A percentile compares a stretch with the other conserved stretches of the same genome.
These are phyloP conservation scores for Phrynosoma blainvillii DNA, from an alignment of 2,113 vertebrate species.

Conservation along the genomic window DNA sequence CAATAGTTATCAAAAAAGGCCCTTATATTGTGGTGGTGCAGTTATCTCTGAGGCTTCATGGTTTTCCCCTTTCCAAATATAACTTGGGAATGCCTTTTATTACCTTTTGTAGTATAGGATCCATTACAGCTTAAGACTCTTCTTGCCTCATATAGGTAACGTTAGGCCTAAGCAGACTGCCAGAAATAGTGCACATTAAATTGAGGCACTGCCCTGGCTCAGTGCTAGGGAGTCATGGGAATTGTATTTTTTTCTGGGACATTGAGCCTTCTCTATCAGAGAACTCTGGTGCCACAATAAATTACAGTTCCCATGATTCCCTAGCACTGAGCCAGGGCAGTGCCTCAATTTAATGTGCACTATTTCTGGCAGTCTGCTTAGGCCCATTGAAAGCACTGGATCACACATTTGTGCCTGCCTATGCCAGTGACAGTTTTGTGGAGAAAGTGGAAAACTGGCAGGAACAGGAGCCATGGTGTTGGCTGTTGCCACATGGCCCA, in stretches of 20 bases:
- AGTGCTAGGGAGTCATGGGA: too few relatives aligned
- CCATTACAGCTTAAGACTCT: neutral
- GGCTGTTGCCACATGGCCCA: neutral
- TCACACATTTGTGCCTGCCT: neutral
- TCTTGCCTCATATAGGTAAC: neutral
- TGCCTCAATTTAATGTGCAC: too few relatives aligned
- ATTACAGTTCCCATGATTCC: too few relatives aligned
- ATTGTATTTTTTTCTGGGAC: too few relatives aligned
- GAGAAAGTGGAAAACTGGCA: too few relatives aligned
- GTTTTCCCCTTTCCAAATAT: neutral
- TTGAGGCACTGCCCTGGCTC: too few relatives aligned
- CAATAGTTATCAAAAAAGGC: constrained; percentile 57
- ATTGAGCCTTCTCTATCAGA: too few relatives aligned
- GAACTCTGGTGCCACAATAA: too few relatives aligned
- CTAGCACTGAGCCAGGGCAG: too few relatives aligned
- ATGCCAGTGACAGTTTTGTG: neutral
- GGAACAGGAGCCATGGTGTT: neutral
- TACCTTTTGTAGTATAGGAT: neutral
- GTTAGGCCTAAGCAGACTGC: too few relatives aligned
- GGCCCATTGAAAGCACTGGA: neutral
- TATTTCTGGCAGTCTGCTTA: too few relatives aligned
- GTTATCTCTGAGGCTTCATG: constrained; percentile 38
- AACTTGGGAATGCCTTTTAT: neutral
- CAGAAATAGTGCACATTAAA: too few relatives aligned
- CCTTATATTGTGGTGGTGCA: constrained; percentile 69